Conservation (phyloP, 2,888 invertebrate species). For the Parnassius smintheus region DNA sequence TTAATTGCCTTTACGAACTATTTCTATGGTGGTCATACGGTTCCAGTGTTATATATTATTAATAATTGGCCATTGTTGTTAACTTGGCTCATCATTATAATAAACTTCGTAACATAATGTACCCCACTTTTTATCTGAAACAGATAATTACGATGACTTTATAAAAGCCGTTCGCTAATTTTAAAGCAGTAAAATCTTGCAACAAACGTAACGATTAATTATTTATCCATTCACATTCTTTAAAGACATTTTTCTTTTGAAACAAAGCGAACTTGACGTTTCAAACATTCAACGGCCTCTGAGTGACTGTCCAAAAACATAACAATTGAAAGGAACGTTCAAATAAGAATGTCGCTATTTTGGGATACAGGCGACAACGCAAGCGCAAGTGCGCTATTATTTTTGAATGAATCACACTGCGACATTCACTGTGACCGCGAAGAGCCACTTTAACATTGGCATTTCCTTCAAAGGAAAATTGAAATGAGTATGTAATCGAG, state of each 20-base stretch:
- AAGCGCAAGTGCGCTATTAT: constrained; percentile 13
- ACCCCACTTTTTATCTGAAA: too few relatives aligned
- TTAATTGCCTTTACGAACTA: too few relatives aligned
- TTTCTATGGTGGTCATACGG: too few relatives aligned
- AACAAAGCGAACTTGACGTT: constrained; percentile 7
- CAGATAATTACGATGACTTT: too few relatives aligned
- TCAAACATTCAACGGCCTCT: constrained; percentile 1
- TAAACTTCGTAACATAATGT: too few relatives aligned
- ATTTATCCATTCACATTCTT: too few relatives aligned
- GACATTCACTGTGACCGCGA: constrained; percentile 6
- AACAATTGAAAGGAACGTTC: constrained; percentile 16
- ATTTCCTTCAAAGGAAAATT: constrained; percentile 19
- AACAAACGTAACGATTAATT: too few relatives aligned
- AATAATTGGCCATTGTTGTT: too few relatives aligned
- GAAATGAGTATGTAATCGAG: neutral
- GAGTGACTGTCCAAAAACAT: constrained; percentile 13
- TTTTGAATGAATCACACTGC: constrained; percentile 20
- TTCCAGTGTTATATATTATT: too few relatives aligned
- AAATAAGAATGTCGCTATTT: constrained; percentile 20
- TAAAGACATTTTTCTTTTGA: neutral
- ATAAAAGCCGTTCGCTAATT: too few relatives aligned
- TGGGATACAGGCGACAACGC: constrained; percentile 8
- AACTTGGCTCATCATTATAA: too few relatives aligned
- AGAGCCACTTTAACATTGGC: constrained; percentile 11
- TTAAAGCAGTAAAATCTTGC: too few relatives aligned